These are phyloP conservation scores for Microchirus variegatus DNA, from an alignment of 2,797 vertebrate species.

Conservation along the genomic window DNA sequence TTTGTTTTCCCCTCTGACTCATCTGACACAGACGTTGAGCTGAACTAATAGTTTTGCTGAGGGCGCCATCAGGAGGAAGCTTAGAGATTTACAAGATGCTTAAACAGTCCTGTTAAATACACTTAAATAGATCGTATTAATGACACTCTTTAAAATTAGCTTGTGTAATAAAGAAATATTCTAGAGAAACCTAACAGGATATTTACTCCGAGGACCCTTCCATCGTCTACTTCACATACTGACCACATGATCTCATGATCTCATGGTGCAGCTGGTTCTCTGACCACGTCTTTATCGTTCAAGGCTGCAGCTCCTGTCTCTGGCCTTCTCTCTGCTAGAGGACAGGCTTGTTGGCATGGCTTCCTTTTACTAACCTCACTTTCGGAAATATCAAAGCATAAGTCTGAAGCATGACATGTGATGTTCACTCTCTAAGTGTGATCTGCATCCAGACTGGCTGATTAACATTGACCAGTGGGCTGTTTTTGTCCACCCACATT, in stretches of 20 bases:
- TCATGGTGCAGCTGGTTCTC: constrained; percentile 11
- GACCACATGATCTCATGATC: constrained; percentile 5
- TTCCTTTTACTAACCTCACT: constrained; percentile 50
- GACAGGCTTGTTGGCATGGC: constrained; percentile 42
- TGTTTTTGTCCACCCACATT: not conserved
- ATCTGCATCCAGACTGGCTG: constrained; percentile 12
- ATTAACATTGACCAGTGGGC: not conserved
- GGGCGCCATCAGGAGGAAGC: constrained; percentile 63
- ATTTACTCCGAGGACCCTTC: not conserved
- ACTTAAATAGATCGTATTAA: not conserved
- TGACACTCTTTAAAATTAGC: not conserved
- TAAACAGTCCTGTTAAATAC: not conserved
- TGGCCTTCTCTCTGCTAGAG: constrained; percentile 21
- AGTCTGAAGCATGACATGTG: constrained; percentile 41
- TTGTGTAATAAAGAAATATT: not conserved
- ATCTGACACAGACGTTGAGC: not conserved
- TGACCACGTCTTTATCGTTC: not conserved
- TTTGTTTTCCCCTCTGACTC: constrained; percentile 23
- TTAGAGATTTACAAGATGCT: constrained; percentile 29
- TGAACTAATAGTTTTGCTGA: constrained; percentile 23
- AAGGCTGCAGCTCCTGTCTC: constrained; percentile 14
- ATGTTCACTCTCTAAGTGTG: constrained; percentile 7
- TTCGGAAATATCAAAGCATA: constrained; percentile 9
- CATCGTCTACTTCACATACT: not conserved
- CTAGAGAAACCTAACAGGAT: not conserved